Percentiles rank a stretch among this genome's conserved stretches.
Conservation (phyloP, 1,140 invertebrate species). For the Reticulitermes speratus region DNA sequence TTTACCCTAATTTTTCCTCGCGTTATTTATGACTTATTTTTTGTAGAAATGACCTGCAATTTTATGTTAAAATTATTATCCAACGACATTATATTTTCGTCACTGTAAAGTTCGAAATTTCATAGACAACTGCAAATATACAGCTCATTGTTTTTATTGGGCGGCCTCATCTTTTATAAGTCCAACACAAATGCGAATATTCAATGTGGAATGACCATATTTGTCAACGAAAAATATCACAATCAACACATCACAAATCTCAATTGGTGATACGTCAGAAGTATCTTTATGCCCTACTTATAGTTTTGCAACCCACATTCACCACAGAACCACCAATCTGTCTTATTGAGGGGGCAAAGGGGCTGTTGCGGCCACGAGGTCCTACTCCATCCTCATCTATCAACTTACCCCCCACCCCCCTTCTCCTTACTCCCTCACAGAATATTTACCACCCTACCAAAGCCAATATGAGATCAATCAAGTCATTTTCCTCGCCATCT, state of each 20-base stretch:
- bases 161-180: not conserved
- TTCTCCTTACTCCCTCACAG: not conserved
- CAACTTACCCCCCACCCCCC: not conserved
- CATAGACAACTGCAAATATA: not conserved
- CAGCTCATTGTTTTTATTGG: not conserved
- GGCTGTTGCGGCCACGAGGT: slow-evolving; percentile 1
- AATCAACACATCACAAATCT: not conserved
- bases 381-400: slow-evolving; percentile 14
- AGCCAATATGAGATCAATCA: slow-evolving; percentile 16
- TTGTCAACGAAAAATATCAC: not conserved
- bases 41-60: too few relatives aligned
- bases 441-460: slow-evolving; percentile 2
- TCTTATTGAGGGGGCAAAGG: slow-evolving; percentile 8
- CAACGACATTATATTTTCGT: not conserved
- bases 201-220: not conserved
- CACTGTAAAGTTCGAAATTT: not conserved
- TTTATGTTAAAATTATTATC: too few relatives aligned
- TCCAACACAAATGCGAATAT: not conserved
- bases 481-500: slow-evolving; percentile 18
- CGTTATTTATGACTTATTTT: too few relatives aligned
- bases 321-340: not conserved
- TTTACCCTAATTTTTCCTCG: too few relatives aligned
- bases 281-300: slow-evolving; percentile 16
- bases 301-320: not conserved
- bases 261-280: not conserved